phyloP scores from a whole-genome alignment of 2,888 invertebrate genomes.

The Euspilapteryx auroguttella region DNA sequence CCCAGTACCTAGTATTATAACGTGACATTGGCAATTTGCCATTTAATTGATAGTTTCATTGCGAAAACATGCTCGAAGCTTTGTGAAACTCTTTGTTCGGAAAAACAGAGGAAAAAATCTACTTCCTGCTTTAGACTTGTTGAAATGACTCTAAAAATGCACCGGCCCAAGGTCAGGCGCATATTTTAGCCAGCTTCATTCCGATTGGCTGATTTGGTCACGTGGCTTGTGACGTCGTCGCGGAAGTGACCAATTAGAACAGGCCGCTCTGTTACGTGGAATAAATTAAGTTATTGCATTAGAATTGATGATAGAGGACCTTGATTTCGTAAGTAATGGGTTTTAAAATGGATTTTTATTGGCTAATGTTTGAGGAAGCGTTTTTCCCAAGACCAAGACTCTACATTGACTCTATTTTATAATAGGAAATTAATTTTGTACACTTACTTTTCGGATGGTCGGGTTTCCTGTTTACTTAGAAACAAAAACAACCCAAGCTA shows the following conservation, averaged over 20 bases:
- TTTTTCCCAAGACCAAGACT: too few relatives aligned
- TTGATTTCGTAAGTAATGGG: background rate
- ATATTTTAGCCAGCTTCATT: constrained; percentile 1
- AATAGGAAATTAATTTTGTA: too few relatives aligned
- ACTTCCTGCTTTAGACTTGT: background rate
- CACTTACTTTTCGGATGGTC: too few relatives aligned
- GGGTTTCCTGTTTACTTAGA: too few relatives aligned
- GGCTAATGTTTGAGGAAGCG: too few relatives aligned
- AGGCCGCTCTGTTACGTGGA: background rate
- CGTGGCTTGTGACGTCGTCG: constrained; percentile 2
- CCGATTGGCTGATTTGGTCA: constrained; percentile 2
- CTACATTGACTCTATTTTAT: too few relatives aligned
- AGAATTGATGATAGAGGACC: too few relatives aligned
- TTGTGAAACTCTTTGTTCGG: background rate
- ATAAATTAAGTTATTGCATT: constrained; percentile 2
- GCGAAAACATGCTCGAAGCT: background rate
- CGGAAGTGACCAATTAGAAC: constrained; percentile 3
- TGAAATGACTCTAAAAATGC: constrained; percentile 3
- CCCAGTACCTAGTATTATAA: background rate
- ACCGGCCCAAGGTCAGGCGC: constrained; percentile 2
- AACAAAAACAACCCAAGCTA: too few relatives aligned
- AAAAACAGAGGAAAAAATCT: background rate
- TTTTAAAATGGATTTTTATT: too few relatives aligned
- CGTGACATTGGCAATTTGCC: background rate
- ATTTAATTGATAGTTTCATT: background rate